Evolutionary conservation across 2,113 vertebrate species (phyloP), one percentile per base, ranked within the genome.

Genomic region (Verasper variegatus): DNA sequence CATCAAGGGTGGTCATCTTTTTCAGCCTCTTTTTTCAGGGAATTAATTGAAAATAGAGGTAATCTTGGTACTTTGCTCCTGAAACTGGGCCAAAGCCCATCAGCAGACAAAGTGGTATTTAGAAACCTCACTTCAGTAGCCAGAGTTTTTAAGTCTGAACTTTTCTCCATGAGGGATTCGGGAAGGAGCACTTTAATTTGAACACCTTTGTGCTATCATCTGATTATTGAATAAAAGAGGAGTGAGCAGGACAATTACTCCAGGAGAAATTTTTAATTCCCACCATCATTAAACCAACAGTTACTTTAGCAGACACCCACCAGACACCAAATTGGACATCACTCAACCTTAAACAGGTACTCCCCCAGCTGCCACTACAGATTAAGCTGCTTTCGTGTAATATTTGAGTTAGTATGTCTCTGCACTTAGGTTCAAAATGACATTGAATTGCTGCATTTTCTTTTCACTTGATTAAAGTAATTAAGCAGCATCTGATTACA

Each of bases 31-130:
- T 52, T 77, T 62, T 27, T 20, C 37, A 47, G 24, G 37, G 17
- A 86, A 86, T 81, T 68, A 73, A 86, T 84, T 74, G 66, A 85
- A 77, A 87, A 84, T 63, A 5, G 35, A 86, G 77, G 66, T 83
- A 76, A 92, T 84, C 70, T 42, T 74, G 27, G 61, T 74, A 83
- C 84, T 83, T 76, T 83, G 70, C 61, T 68, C 77, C 64, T 62
- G 52, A 83, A 81, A 86, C n/a, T 73, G 74, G 72, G 66, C 81
- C 63, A 71, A 71, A 82, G 37, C 68, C n/a, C 62, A 70, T 84
- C 68, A 80, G 66, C 47, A 45, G 55, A 64, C 58, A 68, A 68
- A 78, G 63, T 47, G 63, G 69, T 62, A 63, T 72, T 83, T 51
- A 66, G 49, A 60, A 71, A 74, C 62, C 65, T 82, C 13, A 59